A percentile compares a stretch with the other conserved stretches of the same genome.
Evolutionary conservation across 2,797 vertebrate genomes (phyloP).

Genomic region (Halcyon badia): DNA sequence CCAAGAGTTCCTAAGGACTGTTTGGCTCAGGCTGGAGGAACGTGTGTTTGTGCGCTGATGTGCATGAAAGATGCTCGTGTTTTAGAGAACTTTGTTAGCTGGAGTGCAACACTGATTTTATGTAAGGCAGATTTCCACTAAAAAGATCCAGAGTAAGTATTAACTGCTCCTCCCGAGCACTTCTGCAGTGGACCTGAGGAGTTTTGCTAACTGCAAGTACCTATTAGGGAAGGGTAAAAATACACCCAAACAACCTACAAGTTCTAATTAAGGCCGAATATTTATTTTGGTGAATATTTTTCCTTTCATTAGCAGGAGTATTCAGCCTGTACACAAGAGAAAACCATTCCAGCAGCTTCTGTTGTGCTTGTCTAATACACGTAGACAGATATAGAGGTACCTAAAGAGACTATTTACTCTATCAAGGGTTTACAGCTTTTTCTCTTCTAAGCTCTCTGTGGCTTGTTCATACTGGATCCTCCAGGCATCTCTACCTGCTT

Average conservation of each 20-base stretch:
- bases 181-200: neutral
- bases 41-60: neutral
- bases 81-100: neutral
- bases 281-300: neutral
- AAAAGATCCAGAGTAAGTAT: neutral
- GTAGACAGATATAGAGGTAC: neutral
- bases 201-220: neutral
- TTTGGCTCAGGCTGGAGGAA: slow-evolving; percentile 11
- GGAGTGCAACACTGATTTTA: neutral
- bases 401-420: neutral
- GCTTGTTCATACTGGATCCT: neutral
- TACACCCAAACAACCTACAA: neutral
- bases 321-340: neutral
- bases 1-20: slow-evolving; percentile 12
- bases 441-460: neutral
- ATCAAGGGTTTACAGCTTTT: neutral
- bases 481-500: neutral
- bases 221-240: neutral
- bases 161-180: neutral
- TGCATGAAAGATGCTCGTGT: neutral
- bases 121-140: neutral
- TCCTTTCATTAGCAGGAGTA: neutral
- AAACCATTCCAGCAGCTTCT: slow-evolving; percentile 30
- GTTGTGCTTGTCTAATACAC: neutral
- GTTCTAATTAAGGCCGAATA: neutral